Evolutionary conservation across 2,113 vertebrate genomes (phyloP).

Genomic region (Salvelinus alpinus): DNA sequence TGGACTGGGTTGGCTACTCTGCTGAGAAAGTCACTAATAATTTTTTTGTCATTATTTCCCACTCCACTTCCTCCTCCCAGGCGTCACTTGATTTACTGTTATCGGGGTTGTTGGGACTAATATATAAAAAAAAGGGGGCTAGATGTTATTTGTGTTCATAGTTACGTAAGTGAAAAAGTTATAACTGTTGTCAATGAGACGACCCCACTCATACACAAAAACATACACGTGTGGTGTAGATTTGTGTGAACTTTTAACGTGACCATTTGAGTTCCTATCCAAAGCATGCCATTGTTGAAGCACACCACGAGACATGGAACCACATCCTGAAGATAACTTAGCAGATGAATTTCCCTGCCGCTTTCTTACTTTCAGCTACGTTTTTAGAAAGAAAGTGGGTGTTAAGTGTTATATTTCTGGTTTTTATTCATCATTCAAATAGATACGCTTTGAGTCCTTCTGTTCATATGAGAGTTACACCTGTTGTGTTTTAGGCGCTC

Average conservation of each 20-base stretch:
- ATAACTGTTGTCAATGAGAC: neutral
- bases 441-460: neutral
- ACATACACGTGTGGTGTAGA: neutral
- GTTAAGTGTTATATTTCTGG: neutral
- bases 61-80: too few relatives aligned
- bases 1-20: neutral
- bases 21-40: conserved; percentile 5
- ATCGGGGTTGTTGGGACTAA: neutral
- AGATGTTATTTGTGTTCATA: neutral
- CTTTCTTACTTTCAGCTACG: neutral
- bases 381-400: neutral
- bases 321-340: conserved; percentile 3
- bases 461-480: too few relatives aligned
- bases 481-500: too few relatives aligned
- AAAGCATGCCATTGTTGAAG: neutral
- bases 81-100: neutral
- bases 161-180: neutral
- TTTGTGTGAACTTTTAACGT: neutral
- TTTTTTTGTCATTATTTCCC: neutral
- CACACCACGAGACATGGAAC: neutral
- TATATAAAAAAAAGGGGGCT: neutral
- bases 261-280: neutral
- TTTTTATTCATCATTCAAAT: neutral
- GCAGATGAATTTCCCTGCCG: neutral
- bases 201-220: neutral